Base-by-base conservation (phyloP, 92 coral and sea anemone genomes). In the Actinernus sp. region DNA sequence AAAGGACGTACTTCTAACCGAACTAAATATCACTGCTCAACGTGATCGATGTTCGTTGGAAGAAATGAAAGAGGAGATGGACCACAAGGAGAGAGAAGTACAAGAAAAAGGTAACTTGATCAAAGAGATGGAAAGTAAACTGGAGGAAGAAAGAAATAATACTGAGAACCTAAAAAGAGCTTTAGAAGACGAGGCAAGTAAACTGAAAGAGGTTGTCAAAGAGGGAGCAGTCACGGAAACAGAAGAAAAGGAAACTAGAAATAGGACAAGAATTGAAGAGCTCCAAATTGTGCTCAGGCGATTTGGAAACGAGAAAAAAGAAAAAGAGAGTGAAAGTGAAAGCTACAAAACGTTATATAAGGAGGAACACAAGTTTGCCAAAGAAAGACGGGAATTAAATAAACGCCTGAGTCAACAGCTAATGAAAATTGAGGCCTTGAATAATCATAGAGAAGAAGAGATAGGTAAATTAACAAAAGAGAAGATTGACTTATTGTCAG, bases 271-370 rank as follows among this genome's bases (percentile, higher is more conserved):
- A 23, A 81, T 55, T 49, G 68, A 80, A 54, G 76, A 64, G 19
- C 54, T 79, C 13, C 49, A 73, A 14, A 64, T 76, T 17, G 76
- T 80, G 45, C 68, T 85, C 2, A 28, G 17, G 3, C 38, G 43
- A 46, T 56, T 80, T 2, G 63, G 62, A 51, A 71, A 71, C 23
- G 63, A 76, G 13, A n/a, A 76, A 18, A 71, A 72, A 43, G 82
- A 47, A 39, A 86, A 66, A 50, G 92, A 81, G 41, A 71, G 62
- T 34, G 74, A 56, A 45, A 16, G 71, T 33, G 68, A 38, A 34
- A 55, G 50, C 9, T 24, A 71, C 13, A 50, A 66, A 26, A 55
- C 46, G n/a, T 48, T 68, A 30, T 77, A 70, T 56, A 69, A 76
- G 20, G 85, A 84, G 50, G 82, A 69, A 37, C 65, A 69, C 25